Evolutionary conservation across 1,140 invertebrate species (phyloP).

Genomic region (Panagrolaimus sp.): DNA sequence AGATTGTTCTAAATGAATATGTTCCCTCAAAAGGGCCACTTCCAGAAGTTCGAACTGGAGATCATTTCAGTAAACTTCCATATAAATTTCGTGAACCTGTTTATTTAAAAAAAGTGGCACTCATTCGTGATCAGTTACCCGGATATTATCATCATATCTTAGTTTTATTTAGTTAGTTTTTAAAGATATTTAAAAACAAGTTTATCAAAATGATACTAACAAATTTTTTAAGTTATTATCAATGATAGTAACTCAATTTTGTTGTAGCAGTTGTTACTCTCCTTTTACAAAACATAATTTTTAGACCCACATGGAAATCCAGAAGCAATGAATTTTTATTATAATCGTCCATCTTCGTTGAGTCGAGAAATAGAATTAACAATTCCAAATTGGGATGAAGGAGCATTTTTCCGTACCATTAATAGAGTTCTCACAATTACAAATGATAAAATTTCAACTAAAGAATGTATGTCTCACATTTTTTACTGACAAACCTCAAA

Average conservation of each 20-base stretch:
- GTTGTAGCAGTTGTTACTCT: not conserved
- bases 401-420: constrained; percentile 38
- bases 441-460: constrained; percentile 32
- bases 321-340: constrained; percentile 39
- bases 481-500: too few relatives aligned
- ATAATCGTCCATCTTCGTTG: constrained; percentile 35
- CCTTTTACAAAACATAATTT: too few relatives aligned
- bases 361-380: constrained; percentile 32
- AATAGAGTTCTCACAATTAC: constrained; percentile 36
- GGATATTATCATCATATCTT: constrained; percentile 31
- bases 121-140: constrained; percentile 30
- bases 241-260: too few relatives aligned
- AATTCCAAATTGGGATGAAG: constrained; percentile 37
- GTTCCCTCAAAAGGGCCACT: constrained; percentile 23
- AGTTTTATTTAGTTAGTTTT: constrained; percentile 29
- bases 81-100: constrained; percentile 32
- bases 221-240: not conserved
- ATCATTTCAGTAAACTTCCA: constrained; percentile 37
- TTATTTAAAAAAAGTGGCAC: constrained; percentile 27
- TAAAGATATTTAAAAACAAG: too few relatives aligned
- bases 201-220: too few relatives aligned
- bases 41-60: constrained; percentile 36
- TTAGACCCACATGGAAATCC: constrained; percentile 39
- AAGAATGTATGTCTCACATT: too few relatives aligned
- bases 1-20: constrained; percentile 37